Evolutionary conservation across 2,113 vertebrate species (phyloP).

Genomic region (Hystrix brachyura): DNA sequence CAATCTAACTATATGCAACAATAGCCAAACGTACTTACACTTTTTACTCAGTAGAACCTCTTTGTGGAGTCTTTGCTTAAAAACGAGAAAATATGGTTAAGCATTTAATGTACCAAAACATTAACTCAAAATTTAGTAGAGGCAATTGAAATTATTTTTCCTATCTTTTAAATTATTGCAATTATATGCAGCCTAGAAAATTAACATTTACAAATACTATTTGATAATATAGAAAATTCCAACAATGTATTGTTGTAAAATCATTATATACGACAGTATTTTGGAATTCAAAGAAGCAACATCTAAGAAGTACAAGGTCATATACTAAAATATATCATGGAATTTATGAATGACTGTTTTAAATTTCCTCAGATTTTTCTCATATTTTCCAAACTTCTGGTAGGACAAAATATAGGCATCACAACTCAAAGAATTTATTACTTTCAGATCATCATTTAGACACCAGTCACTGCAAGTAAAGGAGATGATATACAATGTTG

Average conservation of each 20-base stretch:
- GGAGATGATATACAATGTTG: neutral
- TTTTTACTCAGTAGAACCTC: neutral
- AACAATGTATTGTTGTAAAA: neutral
- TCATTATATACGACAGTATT: neutral
- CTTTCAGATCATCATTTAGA: neutral
- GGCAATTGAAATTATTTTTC: neutral
- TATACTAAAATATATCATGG: neutral
- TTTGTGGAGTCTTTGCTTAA: neutral
- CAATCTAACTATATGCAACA: neutral
- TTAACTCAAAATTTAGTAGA: neutral
- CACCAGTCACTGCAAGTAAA: neutral
- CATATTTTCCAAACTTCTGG: neutral
- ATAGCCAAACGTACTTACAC: neutral
- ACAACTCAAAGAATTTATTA: slow-evolving; percentile 13
- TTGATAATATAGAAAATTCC: neutral
- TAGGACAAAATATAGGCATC: neutral
- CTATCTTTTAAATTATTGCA: neutral
- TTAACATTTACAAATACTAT: neutral
- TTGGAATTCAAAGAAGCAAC: slow-evolving; percentile 11
- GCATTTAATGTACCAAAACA: neutral
- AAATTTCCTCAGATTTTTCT: slow-evolving; percentile 10
- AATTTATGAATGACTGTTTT: slow-evolving; percentile 1
- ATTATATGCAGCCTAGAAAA: neutral
- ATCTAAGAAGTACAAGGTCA: neutral
- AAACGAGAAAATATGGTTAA: neutral